A percentile compares a stretch with the other conserved stretches of the same genome.
Conservation (phyloP, 2,888 invertebrate species). For the Trimorus sp. region DNA sequence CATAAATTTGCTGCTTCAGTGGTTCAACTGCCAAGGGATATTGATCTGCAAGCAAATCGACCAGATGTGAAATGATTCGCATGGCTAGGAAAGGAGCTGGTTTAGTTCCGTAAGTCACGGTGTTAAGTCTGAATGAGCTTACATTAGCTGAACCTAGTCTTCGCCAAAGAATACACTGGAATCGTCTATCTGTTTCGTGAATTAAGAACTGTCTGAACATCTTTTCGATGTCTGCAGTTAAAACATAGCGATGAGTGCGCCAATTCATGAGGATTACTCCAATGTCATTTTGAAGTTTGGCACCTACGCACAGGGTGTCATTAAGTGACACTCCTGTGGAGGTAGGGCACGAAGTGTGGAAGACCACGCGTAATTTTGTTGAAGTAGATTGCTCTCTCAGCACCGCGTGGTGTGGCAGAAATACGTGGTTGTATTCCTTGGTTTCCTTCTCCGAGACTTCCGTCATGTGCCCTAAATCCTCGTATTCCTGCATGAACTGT, state of each 20-base stretch:
- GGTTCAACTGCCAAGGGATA: conserved; percentile 11
- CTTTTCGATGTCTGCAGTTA: conserved; percentile 27
- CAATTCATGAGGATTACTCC: conserved; percentile 5
- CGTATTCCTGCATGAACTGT: background rate
- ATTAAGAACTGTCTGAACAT: conserved; percentile 38
- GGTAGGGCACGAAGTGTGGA: background rate
- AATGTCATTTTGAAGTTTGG: conserved; percentile 18
- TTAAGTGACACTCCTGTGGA: background rate
- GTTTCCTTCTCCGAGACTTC: background rate
- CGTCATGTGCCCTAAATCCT: conserved; percentile 6
- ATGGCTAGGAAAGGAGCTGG: conserved; percentile 32
- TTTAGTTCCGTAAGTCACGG: conserved; percentile 38
- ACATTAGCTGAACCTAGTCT: too few species aligned
- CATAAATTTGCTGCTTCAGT: background rate
- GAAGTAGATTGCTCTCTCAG: background rate
- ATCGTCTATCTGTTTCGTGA: conserved; percentile 18
- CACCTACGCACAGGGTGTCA: background rate
- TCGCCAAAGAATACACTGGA: conserved; percentile 42
- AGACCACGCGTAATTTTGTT: conserved; percentile 1
- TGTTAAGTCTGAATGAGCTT: conserved; percentile 30
- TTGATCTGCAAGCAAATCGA: background rate
- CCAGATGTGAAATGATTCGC: conserved; percentile 10
- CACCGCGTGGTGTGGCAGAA: conserved; percentile 3
- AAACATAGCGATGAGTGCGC: background rate
- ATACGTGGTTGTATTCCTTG: background rate